Conservation (phyloP, 2,113 vertebrate species). For the Aphyosemion australe region DNA sequence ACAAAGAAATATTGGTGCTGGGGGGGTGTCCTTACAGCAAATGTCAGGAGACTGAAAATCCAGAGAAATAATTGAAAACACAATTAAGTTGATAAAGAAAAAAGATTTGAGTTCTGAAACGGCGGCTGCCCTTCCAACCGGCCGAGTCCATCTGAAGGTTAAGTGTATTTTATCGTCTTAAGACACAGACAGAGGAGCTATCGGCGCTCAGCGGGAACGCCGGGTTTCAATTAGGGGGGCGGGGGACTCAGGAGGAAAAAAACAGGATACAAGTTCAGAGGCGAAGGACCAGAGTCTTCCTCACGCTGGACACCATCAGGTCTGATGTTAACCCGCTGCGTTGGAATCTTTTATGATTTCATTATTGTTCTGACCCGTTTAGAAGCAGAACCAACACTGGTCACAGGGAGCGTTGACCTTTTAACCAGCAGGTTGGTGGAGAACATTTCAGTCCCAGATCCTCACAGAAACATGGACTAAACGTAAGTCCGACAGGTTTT, state of each 20-base stretch:
- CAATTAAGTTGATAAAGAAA: slow-evolving; percentile 73
- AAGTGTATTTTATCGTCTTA: slow-evolving; percentile 72
- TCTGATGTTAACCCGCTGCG: too few relatives aligned
- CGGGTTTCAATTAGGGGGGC: slow-evolving; percentile 42
- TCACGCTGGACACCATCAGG: too few relatives aligned
- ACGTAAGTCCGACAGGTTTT: slow-evolving; percentile 25
- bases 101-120: slow-evolving; percentile 61
- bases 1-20: slow-evolving; percentile 1
- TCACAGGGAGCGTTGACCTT: too few relatives aligned
- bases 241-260: slow-evolving; percentile 2
- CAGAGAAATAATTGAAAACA: slow-evolving; percentile 71
- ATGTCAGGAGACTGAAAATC: slow-evolving; percentile 70
- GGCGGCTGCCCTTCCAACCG: slow-evolving; percentile 51
- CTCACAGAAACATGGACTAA: too few relatives aligned
- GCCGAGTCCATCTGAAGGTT: slow-evolving; percentile 68
- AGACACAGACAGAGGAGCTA: slow-evolving; percentile 60
- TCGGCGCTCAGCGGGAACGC: slow-evolving; percentile 41
- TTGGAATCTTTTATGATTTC: too few relatives aligned
- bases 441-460: too few relatives aligned
- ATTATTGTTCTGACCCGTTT: too few relatives aligned
- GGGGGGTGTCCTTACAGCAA: slow-evolving; percentile 50
- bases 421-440: too few relatives aligned
- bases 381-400: too few relatives aligned
- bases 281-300: background rate
- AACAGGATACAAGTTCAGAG: slow-evolving; percentile 11